Percentiles rank a stretch among this genome's conserved stretches.
Conservation (phyloP, 2,888 invertebrate genomes). For the Oeneis ivallda region DNA sequence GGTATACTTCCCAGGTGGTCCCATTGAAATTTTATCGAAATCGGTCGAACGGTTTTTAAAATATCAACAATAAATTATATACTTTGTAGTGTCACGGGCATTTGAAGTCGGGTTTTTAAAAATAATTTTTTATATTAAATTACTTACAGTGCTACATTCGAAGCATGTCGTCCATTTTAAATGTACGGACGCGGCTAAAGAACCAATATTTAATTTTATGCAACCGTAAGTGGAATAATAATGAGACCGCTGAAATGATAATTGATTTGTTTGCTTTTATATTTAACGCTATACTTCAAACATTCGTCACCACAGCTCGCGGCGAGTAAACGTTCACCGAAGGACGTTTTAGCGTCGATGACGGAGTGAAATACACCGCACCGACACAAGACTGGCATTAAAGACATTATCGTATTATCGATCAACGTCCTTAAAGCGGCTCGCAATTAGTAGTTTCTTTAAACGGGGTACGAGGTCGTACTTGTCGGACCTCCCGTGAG, state of each 20-base stretch:
- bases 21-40: no score
- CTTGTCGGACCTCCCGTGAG: slow-evolving; percentile 66
- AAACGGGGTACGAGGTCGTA: slow-evolving; percentile 42
- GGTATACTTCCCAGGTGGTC: no score
- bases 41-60: no score
- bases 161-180: not conserved
- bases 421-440: slow-evolving; percentile 70
- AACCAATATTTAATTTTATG: not conserved
- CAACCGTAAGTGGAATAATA: no score
- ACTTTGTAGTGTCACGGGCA: no score
- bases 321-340: slow-evolving; percentile 36
- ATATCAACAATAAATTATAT: no score
- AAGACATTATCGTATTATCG: slow-evolving; percentile 75
- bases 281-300: slow-evolving; percentile 28
- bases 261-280: slow-evolving; percentile 20
- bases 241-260: slow-evolving; percentile 4
- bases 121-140: no score
- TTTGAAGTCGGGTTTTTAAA: no score
- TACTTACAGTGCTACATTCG: no score
- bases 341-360: slow-evolving; percentile 52
- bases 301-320: slow-evolving; percentile 14
- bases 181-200: not conserved
- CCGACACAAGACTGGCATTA: slow-evolving; percentile 64
- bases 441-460: slow-evolving; percentile 67
- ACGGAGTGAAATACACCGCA: slow-evolving; percentile 57